Conservation (phyloP, 2,113 vertebrate genomes). For the Empidonax traillii region DNA sequence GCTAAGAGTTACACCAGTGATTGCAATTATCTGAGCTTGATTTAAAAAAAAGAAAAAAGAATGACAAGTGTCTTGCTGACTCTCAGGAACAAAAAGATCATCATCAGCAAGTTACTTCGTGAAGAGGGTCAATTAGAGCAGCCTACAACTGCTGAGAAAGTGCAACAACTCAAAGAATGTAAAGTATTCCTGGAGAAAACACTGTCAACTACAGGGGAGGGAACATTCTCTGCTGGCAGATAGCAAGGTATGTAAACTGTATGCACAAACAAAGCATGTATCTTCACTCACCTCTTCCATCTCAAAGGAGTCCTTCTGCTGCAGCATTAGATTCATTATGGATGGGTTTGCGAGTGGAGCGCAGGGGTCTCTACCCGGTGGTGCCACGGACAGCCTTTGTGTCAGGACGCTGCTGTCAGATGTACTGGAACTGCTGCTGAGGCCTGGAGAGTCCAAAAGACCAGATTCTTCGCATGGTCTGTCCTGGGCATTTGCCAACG, state of each 20-base stretch:
- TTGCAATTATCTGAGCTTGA: not conserved
- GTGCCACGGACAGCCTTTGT: conserved; percentile 30
- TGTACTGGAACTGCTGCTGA: conserved; percentile 21
- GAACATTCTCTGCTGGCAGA: conserved; percentile 34
- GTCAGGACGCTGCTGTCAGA: conserved; percentile 17
- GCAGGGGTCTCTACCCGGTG: conserved; percentile 67
- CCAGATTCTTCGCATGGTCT: conserved; percentile 12
- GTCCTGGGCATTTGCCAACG: not conserved
- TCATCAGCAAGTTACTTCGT: not conserved
- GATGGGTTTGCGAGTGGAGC: conserved; percentile 65
- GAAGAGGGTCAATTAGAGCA: not conserved
- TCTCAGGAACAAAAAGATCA: not conserved
- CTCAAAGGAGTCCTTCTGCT: conserved; percentile 92
- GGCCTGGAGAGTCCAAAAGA: not conserved
- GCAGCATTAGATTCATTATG: conserved; percentile 76
- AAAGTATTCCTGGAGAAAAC: conserved; percentile 31
- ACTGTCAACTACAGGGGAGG: not conserved
- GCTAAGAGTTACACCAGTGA: not conserved
- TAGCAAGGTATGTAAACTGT: conserved; percentile 25
- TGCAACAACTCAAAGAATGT: not conserved
- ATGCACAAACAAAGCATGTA: not conserved
- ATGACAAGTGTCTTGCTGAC: not conserved
- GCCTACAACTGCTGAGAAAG: not conserved
- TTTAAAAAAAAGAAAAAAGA: not conserved
- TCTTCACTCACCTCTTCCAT: conserved; percentile 91